These are phyloP conservation scores for Melinaea marsaeus DNA, from an alignment of 2,888 invertebrate genomes.

Conservation along the genomic window DNA sequence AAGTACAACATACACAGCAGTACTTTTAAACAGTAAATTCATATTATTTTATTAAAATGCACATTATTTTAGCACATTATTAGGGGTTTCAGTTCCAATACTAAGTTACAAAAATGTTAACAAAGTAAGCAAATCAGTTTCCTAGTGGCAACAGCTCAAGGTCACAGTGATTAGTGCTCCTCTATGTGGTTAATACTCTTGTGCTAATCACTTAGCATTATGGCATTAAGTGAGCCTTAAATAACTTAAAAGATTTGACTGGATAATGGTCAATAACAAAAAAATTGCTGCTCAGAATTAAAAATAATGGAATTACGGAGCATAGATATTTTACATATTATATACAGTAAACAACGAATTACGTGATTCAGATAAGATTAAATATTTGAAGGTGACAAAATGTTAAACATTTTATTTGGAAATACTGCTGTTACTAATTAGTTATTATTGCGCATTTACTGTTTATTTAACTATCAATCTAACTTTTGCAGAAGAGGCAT, in stretches of 20 bases:
- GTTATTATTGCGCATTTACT: not conserved
- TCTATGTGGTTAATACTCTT: slow-evolving; percentile 33
- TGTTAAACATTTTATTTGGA: too few relatives aligned
- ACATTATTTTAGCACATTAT: too few relatives aligned
- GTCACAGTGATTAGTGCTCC: slow-evolving; percentile 43
- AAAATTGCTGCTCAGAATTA: not conserved
- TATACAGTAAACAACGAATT: too few relatives aligned
- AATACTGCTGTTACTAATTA: not conserved
- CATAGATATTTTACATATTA: too few relatives aligned
- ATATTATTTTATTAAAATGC: too few relatives aligned
- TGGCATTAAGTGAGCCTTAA: slow-evolving; percentile 27
- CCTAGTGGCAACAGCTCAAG: slow-evolving; percentile 39
- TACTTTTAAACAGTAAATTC: too few relatives aligned
- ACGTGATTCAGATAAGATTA: too few relatives aligned
- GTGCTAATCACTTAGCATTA: slow-evolving; percentile 40
- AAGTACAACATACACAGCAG: too few relatives aligned
- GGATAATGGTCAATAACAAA: not conserved
- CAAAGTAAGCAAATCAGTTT: slow-evolving; percentile 25
- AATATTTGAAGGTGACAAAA: too few relatives aligned
- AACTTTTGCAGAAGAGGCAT: slow-evolving; percentile 40
- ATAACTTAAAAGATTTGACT: slow-evolving; percentile 3
- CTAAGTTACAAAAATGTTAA: not conserved
- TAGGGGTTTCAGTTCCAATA: too few relatives aligned
- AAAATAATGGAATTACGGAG: too few relatives aligned
- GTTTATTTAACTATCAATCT: slow-evolving; percentile 9